Evolutionary conservation across 2,888 invertebrate species (phyloP).

Genomic region (Temnothorax ravouxi): DNA sequence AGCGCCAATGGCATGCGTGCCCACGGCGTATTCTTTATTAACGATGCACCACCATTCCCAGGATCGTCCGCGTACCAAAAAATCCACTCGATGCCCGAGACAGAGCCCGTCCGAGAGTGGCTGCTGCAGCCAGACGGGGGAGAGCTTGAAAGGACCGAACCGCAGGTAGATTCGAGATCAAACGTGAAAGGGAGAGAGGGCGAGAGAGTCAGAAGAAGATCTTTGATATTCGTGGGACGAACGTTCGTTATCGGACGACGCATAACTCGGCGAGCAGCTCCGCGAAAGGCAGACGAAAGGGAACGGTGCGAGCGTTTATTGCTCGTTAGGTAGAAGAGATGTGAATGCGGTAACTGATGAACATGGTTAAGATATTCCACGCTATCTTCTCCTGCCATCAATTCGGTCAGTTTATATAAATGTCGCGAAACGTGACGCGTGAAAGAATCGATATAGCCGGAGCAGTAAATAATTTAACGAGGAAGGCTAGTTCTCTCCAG

Average conservation of each 20-base stretch:
- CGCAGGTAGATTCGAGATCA: conserved; percentile 58
- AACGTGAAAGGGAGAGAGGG: conserved; percentile 39
- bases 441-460: conserved; percentile 29
- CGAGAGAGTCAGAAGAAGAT: conserved; percentile 53
- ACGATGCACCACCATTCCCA: conserved; percentile 80
- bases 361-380: conserved; percentile 36
- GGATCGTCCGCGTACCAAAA: conserved; percentile 71
- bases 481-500: conserved; percentile 8
- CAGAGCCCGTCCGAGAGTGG: conserved; percentile 40
- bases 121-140: conserved; percentile 28
- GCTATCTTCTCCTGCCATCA: conserved; percentile 23
- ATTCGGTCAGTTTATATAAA: conserved; percentile 4
- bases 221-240: conserved; percentile 67
- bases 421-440: conserved; percentile 18
- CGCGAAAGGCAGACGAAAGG: conserved; percentile 36
- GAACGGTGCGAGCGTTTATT: conserved; percentile 46
- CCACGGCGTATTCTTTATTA: conserved; percentile 85
- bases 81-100: conserved; percentile 70
- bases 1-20: conserved; percentile 81
- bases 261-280: conserved; percentile 54
- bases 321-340: conserved; percentile 46
- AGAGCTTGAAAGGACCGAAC: conserved; percentile 29
- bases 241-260: conserved; percentile 65
- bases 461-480: conserved; percentile 16
- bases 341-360: conserved; percentile 37